These are phyloP conservation scores for Phaethon lepturus DNA, from an alignment of 2,113 vertebrate genomes.

Conservation along the genomic window DNA sequence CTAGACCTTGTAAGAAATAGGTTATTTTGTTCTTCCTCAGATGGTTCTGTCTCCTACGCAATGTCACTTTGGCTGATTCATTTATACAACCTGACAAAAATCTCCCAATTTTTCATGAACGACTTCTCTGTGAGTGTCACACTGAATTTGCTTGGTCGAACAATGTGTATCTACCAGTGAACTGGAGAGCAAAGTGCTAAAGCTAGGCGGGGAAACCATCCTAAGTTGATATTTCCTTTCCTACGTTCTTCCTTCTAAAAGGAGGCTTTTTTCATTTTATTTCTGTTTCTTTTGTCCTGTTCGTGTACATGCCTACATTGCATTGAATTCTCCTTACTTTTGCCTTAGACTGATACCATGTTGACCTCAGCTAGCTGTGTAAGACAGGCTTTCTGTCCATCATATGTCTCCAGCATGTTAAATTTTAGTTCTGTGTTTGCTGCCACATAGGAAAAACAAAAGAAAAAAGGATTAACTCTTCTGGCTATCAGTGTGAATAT, in stretches of 20 bases:
- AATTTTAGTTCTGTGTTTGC: neutral
- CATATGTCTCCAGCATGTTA: fast-evolving
- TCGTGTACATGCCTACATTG: neutral
- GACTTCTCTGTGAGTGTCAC: conserved; percentile 45
- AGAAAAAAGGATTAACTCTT: neutral
- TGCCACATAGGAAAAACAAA: neutral
- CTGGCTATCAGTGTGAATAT: neutral
- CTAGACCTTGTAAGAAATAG: conserved; percentile 57
- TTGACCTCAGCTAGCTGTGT: neutral
- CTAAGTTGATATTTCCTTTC: neutral
- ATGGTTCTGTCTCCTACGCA: conserved; percentile 33
- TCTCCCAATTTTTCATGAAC: neutral
- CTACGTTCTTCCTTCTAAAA: neutral
- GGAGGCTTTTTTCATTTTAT: neutral
- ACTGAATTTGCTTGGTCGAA: conserved; percentile 37
- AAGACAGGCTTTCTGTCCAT: neutral
- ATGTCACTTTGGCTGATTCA: conserved; percentile 66
- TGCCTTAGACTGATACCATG: neutral
- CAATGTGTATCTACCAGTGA: neutral
- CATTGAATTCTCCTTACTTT: fast-evolving
- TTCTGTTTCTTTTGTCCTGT: neutral
- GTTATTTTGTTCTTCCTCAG: conserved; percentile 59
- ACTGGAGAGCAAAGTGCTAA: neutral
- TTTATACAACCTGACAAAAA: conserved; percentile 64
- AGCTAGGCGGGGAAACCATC: neutral